These are phyloP conservation scores for Dicyrtoma fusca DNA, from an alignment of 2,888 invertebrate species.

Conservation along the genomic window DNA sequence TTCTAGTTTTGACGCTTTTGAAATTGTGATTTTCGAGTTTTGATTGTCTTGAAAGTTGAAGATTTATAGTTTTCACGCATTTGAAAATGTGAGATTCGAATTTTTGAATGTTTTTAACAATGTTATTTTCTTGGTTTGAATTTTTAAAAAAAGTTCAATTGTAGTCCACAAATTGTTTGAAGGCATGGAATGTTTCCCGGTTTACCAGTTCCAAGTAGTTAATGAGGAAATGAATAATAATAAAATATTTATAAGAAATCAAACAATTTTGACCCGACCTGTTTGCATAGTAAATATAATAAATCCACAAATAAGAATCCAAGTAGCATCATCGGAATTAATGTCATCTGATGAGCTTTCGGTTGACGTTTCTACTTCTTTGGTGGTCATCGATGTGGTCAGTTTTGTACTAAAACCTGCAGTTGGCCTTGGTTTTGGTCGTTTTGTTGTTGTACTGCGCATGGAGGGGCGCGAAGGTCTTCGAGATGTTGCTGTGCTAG, in stretches of 20 bases:
- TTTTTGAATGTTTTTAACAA: no score
- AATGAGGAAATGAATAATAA: background rate
- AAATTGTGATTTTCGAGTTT: no score
- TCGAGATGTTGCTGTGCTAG: background rate
- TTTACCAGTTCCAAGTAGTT: no score
- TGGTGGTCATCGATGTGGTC: background rate
- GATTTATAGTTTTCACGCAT: no score
- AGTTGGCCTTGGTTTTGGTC: background rate
- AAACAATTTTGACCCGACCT: constrained; percentile 65
- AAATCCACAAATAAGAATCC: constrained; percentile 86
- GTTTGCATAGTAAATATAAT: constrained; percentile 95
- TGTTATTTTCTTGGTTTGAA: no score
- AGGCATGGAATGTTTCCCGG: no score
- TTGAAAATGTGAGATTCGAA: no score
- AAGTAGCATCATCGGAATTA: constrained; percentile 79
- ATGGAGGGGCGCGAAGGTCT: background rate
- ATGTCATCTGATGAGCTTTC: constrained; percentile 61
- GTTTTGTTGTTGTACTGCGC: background rate
- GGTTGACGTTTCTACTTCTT: background rate
- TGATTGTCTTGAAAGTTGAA: no score
- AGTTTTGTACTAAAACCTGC: background rate
- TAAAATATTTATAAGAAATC: background rate
- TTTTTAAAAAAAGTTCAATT: no score
- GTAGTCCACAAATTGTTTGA: no score
- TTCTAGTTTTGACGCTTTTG: no score